Base-by-base conservation (phyloP, 2,113 vertebrate species). In the Myotis davidii region DNA sequence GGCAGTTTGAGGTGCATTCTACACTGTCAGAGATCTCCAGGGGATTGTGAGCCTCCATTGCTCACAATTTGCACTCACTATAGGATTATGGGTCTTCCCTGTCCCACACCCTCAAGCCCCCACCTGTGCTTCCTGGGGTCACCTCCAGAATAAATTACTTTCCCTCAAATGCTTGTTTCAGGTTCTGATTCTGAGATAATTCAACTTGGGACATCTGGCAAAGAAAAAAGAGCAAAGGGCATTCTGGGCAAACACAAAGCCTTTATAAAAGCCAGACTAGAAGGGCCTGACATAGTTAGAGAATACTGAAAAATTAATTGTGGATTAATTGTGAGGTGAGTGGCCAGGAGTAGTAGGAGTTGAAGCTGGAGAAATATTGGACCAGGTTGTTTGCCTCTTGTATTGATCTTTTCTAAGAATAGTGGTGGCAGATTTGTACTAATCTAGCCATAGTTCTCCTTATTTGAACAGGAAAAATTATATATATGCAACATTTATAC, bases 241-340 rank as follows among this genome's bases (percentile, higher is more conserved):
- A 39, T 95, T 95, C 61, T 94, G 50, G 39, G 85, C 34, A 91
- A 87, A 94, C 32, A 72, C 25, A 88, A 21, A 32, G 16, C 7
- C 72, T 88, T 76, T 91, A 37, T 45, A 34, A 93, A 93, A 89
- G 3, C 5, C 13, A 76, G 64, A 18, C 13, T 89, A 94, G 52
- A 84, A 83, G 23, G 45, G 70, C 42, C 70, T 54, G n/a, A 45
- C 3, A 21, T 72, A 65, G 9, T 79, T 84, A 90, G 29, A 69
- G 8, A 92, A 69, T 82, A 59, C 61, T 37, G 72, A 70, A 72
- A 92, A 72, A 81, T 74, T 67, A 37, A 54, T 39, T 83, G 54
- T 91, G 73, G 42, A 25, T 74, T 77, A 42, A 85, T 29, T 82
- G 48, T 48, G 56, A 94, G 18, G 18, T 14, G 25, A 85, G 14